Conservation (phyloP, 2,888 invertebrate genomes). For the Mamestra brassicae region DNA sequence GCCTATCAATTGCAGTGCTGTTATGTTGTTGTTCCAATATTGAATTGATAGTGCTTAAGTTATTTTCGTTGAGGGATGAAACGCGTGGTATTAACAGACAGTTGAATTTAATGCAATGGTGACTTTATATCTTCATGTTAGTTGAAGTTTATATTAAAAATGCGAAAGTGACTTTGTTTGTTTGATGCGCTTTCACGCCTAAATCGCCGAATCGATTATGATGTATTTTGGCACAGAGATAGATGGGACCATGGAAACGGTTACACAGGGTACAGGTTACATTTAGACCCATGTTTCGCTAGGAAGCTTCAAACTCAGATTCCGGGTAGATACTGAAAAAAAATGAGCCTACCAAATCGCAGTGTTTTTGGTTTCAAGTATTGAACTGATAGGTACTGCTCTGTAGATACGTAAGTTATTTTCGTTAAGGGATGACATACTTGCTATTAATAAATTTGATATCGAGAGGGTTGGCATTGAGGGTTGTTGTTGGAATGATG, state of each 20-base stretch:
- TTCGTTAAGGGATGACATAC: neutral
- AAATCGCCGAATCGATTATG: too few species aligned
- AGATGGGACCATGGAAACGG: too few species aligned
- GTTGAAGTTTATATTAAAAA: too few species aligned
- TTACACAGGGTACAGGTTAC: too few species aligned
- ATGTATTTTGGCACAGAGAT: too few species aligned
- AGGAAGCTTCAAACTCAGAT: too few species aligned
- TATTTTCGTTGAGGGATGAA: constrained; percentile 4
- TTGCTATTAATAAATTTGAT: neutral
- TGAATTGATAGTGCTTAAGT: neutral
- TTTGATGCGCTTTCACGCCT: too few species aligned
- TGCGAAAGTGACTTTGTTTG: too few species aligned
- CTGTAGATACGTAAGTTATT: neutral
- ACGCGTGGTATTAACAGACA: neutral
- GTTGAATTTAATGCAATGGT: too few species aligned
- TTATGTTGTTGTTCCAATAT: constrained; percentile 18
- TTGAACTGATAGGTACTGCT: neutral
- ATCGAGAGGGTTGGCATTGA: neutral
- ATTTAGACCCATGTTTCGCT: too few species aligned
- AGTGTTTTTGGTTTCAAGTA: constrained; percentile 18
- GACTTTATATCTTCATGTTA: too few species aligned
- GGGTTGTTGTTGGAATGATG: neutral
- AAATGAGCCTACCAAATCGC: constrained; percentile 20
- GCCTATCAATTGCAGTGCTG: constrained; percentile 32
- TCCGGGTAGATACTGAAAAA: too few species aligned